These are phyloP conservation scores for Nephrocerus scutellatus DNA, from an alignment of 2,888 invertebrate genomes.

Conservation along the genomic window DNA sequence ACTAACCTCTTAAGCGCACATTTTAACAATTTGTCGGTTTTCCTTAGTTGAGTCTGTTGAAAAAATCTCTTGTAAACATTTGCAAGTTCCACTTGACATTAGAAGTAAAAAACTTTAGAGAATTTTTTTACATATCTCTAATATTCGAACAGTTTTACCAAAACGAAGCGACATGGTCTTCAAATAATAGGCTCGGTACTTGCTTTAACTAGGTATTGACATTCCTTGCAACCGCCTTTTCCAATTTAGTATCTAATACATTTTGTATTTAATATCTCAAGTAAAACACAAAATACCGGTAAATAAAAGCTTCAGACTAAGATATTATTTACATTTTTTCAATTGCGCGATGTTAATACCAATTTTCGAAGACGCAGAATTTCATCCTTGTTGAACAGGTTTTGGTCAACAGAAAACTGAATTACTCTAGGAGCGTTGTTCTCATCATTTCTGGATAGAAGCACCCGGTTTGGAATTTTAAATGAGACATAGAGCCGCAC, in stretches of 20 bases:
- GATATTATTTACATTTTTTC: too few relatives aligned
- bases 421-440: conserved; percentile 70
- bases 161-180: too few relatives aligned
- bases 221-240: conserved; percentile 78
- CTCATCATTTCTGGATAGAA: conserved; percentile 68
- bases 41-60: conserved; percentile 66
- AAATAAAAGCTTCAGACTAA: too few relatives aligned
- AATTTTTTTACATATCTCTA: conserved; percentile 65
- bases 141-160: conserved; percentile 78
- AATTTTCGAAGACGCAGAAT: conserved; percentile 65
- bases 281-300: too few relatives aligned
- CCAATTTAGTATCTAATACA: conserved; percentile 83
- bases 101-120: conserved; percentile 71
- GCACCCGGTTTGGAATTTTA: conserved; percentile 64
- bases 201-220: conserved; percentile 65
- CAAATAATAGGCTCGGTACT: conserved; percentile 72
- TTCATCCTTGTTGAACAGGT: conserved; percentile 79
- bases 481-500: conserved; percentile 74
- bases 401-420: conserved; percentile 74
- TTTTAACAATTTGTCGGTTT: conserved; percentile 71
- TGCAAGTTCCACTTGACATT: conserved; percentile 79
- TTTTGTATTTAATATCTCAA: conserved; percentile 57
- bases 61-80: conserved; percentile 72
- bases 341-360: too few relatives aligned
- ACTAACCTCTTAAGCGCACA: conserved; percentile 74